These are phyloP conservation scores for Tuta absoluta DNA, from an alignment of 2,888 invertebrate species.

Conservation along the genomic window DNA sequence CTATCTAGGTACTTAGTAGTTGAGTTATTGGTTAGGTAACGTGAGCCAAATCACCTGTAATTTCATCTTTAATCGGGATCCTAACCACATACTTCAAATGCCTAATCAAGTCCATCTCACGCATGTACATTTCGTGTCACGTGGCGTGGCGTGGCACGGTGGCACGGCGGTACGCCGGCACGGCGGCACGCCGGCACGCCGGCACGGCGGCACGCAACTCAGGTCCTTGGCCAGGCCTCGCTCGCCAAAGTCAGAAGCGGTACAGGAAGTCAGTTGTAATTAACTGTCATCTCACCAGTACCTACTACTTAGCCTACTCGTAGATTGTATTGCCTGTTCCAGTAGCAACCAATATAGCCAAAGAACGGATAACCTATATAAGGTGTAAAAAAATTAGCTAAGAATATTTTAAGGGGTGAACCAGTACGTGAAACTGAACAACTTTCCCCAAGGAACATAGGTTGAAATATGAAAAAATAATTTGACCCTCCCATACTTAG, in stretches of 20 bases:
- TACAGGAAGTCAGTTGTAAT: constrained; percentile 42
- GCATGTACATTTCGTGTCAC: background rate
- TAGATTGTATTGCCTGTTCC: too few relatives aligned
- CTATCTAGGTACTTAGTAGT: background rate
- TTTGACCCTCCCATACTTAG: too few relatives aligned
- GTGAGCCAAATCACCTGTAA: background rate
- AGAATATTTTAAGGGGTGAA: too few relatives aligned
- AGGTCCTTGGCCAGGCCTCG: constrained; percentile 33
- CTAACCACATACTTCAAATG: constrained; percentile 12
- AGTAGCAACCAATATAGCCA: too few relatives aligned
- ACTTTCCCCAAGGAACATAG: too few relatives aligned
- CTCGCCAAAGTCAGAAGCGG: constrained; percentile 12
- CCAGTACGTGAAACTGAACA: too few relatives aligned
- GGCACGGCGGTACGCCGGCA: too few relatives aligned
- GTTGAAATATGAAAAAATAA: too few relatives aligned
- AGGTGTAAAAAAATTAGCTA: too few relatives aligned
- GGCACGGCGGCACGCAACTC: too few relatives aligned
- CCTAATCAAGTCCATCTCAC: constrained; percentile 16
- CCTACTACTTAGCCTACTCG: constrained; percentile 27
- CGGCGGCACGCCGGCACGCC: too few relatives aligned
- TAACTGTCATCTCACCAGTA: constrained; percentile 49
- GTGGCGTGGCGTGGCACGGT: background rate
- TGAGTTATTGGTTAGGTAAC: background rate
- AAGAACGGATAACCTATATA: too few relatives aligned
- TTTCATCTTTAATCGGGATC: constrained; percentile 9